Evolutionary conservation across 2,113 vertebrate genomes (phyloP).

Genomic region (Hystrix brachyura): DNA sequence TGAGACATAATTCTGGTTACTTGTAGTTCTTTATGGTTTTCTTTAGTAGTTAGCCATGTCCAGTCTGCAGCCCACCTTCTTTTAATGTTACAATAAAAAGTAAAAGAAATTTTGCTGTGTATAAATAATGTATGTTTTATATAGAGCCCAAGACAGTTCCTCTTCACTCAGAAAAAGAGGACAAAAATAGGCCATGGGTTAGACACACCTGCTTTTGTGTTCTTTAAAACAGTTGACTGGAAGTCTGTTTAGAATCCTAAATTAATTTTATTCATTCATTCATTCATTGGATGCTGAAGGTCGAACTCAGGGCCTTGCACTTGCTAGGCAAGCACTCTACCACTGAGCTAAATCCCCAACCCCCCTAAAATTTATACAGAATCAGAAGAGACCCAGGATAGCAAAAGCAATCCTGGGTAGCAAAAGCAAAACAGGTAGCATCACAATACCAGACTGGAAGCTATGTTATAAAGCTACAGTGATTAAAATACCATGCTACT

Average conservation of each 20-base stretch:
- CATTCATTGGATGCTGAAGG: no score
- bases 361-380: background rate
- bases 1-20: background rate
- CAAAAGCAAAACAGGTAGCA: background rate
- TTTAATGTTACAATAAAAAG: background rate
- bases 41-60: background rate
- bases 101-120: background rate
- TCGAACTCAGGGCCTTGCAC: no score
- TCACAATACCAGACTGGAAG: background rate
- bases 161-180: background rate
- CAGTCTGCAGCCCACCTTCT: background rate
- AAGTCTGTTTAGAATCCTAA: background rate
- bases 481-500: background rate
- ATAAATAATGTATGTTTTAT: background rate
- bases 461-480: background rate
- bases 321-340: no score
- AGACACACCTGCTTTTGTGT: background rate
- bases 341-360: no score
- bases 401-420: background rate
- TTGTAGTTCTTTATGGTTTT: conserved; percentile 26
- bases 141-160: background rate
- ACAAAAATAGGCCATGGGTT: background rate
- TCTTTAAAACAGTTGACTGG: conserved; percentile 3
- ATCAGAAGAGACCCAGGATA: background rate
- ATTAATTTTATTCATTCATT: background rate